A percentile compares a stretch with the other conserved stretches of the same genome.
phyloP scores from a whole-genome alignment of 2,797 vertebrate genomes.

The Gastrophryne carolinensis region DNA sequence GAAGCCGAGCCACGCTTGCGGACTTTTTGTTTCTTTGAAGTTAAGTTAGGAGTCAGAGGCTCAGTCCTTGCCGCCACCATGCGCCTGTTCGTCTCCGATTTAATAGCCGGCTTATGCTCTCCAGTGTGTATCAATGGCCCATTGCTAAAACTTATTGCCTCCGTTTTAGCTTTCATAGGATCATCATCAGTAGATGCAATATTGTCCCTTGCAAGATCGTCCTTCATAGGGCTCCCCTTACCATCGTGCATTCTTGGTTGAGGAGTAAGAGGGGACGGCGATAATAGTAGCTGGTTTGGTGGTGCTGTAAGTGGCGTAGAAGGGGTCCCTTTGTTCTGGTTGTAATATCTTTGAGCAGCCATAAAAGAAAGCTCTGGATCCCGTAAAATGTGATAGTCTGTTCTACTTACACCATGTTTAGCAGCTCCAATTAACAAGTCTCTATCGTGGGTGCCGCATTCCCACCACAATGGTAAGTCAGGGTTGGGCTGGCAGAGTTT shows the following conservation, averaged over 20 bases:
- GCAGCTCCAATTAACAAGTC: slow-evolving; percentile 93
- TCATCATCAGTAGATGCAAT: slow-evolving; percentile 80
- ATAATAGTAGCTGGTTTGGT: slow-evolving; percentile 71
- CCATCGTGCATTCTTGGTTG: slow-evolving; percentile 73
- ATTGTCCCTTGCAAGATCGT: slow-evolving; percentile 67
- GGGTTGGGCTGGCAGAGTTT: slow-evolving; percentile 89
- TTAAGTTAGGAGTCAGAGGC: slow-evolving; percentile 89
- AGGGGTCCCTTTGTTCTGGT: slow-evolving; percentile 80
- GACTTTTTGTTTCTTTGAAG: slow-evolving; percentile 89
- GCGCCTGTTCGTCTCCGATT: slow-evolving; percentile 77
- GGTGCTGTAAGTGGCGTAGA: slow-evolving; percentile 75
- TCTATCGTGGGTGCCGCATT: slow-evolving; percentile 89
- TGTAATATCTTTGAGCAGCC: slow-evolving; percentile 89
- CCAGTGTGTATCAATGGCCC: slow-evolving; percentile 69
- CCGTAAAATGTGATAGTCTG: slow-evolving; percentile 96
- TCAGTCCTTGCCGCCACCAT: slow-evolving; percentile 96
- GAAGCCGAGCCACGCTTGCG: slow-evolving; percentile 80
- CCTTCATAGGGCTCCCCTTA: slow-evolving; percentile 71
- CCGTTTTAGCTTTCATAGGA: slow-evolving; percentile 69
- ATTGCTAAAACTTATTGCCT: slow-evolving; percentile 73
- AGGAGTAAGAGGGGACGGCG: slow-evolving; percentile 71
- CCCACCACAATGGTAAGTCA: slow-evolving; percentile 96
- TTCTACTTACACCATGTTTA: slow-evolving; percentile 96
- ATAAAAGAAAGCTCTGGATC: slow-evolving; percentile 96
- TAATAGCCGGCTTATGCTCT: slow-evolving; percentile 71